Conservation (phyloP, 2,888 invertebrate species). For the Patella ulyssiponensis region DNA sequence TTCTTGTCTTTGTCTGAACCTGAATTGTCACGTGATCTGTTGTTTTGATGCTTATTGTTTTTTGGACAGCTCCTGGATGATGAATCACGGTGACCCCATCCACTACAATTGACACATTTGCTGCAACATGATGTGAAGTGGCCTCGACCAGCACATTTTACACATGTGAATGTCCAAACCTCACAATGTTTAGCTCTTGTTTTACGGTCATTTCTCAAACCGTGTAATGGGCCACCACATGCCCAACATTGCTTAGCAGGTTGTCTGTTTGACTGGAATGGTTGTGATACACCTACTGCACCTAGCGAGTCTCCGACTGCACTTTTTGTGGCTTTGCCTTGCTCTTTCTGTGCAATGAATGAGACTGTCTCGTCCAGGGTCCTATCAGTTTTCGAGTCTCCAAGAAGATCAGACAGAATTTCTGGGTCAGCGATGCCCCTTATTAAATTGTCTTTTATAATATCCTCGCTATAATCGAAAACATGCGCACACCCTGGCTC, state of each 20-base stretch:
- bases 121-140: too few relatives aligned
- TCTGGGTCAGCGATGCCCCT: slow-evolving; percentile 32
- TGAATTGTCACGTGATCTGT: background rate
- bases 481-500: slow-evolving; percentile 29
- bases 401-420: slow-evolving; percentile 28
- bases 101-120: background rate
- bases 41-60: too few relatives aligned
- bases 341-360: too few relatives aligned
- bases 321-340: too few relatives aligned
- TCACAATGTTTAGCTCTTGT: background rate
- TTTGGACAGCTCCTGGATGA: background rate
- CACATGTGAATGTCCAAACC: too few relatives aligned
- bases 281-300: too few relatives aligned
- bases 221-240: background rate
- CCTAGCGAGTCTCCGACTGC: too few relatives aligned
- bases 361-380: too few relatives aligned
- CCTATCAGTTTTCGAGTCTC: slow-evolving; percentile 31
- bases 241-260: slow-evolving; percentile 16
- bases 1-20: background rate
- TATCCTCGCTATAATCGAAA: slow-evolving; percentile 33
- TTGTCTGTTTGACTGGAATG: slow-evolving; percentile 21
- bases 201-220: background rate
- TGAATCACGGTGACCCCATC: background rate
- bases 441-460: slow-evolving; percentile 35
- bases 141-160: too few relatives aligned